These are phyloP conservation scores for Crypturellus undulatus DNA, from an alignment of 2,113 vertebrate species.

Conservation along the genomic window DNA sequence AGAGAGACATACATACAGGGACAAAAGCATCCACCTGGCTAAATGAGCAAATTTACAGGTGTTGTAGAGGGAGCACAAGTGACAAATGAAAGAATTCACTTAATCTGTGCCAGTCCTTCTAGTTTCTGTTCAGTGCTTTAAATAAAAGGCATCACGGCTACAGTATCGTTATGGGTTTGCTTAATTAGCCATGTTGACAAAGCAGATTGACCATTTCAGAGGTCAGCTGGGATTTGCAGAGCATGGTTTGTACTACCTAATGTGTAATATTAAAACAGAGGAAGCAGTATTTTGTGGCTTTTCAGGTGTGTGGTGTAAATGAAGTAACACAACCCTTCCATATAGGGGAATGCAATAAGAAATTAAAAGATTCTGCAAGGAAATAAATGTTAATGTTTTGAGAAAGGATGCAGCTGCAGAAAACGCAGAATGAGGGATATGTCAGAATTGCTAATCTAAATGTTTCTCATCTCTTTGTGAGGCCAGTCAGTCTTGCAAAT, in stretches of 20 bases:
- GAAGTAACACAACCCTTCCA: not conserved
- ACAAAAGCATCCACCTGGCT: not conserved
- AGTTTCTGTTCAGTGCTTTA: not conserved
- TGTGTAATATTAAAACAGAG: not conserved
- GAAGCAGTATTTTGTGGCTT: not conserved
- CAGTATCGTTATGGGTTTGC: accelerated
- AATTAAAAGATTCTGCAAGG: not conserved
- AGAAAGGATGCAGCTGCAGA: not conserved
- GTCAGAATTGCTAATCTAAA: not conserved
- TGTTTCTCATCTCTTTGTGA: not conserved
- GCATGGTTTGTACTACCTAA: accelerated
- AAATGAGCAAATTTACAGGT: not conserved
- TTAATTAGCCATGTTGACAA: not conserved
- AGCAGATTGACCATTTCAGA: not conserved
- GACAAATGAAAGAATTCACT: not conserved
- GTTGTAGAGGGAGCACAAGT: accelerated
- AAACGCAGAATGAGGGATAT: not conserved
- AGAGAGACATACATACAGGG: accelerated
- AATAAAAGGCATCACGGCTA: not conserved
- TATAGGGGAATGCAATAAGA: not conserved
- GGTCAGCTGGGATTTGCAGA: not conserved
- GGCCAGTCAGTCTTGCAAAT: constrained; percentile 7
- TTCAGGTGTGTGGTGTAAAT: not conserved
- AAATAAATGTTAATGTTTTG: not conserved
- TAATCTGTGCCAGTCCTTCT: not conserved